phyloP scores from a whole-genome alignment of 2,797 vertebrate genomes.

The Petrocephalus sullivani region DNA sequence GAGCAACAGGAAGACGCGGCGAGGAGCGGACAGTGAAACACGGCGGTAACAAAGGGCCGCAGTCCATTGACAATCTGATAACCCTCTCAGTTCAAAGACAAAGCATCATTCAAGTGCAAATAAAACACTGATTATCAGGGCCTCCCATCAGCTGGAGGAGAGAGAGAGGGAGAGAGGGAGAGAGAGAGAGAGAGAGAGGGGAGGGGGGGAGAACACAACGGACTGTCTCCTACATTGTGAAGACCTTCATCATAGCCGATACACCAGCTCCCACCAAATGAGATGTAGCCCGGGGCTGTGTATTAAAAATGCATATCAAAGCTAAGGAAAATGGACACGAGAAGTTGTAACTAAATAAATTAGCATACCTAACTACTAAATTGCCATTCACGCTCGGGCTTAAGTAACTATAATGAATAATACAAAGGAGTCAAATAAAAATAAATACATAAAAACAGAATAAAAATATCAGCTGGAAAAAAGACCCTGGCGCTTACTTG shows the following conservation, averaged over 20 bases:
- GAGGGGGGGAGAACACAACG: constrained; percentile 50
- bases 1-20: constrained; percentile 50
- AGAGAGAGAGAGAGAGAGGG: constrained; percentile 20
- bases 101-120: constrained; percentile 82
- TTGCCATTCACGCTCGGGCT: constrained; percentile 48
- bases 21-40: constrained; percentile 63
- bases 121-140: constrained; percentile 70
- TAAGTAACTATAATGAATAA: constrained; percentile 58
- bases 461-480: constrained; percentile 29
- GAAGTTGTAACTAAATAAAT: constrained; percentile 81
- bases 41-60: constrained; percentile 59
- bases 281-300: constrained; percentile 83
- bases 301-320: constrained; percentile 99
- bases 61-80: constrained; percentile 73
- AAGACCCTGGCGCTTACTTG: constrained; percentile 30
- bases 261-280: constrained; percentile 85
- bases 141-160: constrained; percentile 52
- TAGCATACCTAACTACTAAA: constrained; percentile 77
- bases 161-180: constrained; percentile 25
- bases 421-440: constrained; percentile 53
- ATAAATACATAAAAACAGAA: constrained; percentile 42
- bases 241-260: constrained; percentile 82
- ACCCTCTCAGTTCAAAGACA: constrained; percentile 78
- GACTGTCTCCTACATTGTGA: constrained; percentile 75
- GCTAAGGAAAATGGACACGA: constrained; percentile 88